Base-by-base conservation (phyloP, 1,140 invertebrate genomes). In the Monomorium pharaonis region DNA sequence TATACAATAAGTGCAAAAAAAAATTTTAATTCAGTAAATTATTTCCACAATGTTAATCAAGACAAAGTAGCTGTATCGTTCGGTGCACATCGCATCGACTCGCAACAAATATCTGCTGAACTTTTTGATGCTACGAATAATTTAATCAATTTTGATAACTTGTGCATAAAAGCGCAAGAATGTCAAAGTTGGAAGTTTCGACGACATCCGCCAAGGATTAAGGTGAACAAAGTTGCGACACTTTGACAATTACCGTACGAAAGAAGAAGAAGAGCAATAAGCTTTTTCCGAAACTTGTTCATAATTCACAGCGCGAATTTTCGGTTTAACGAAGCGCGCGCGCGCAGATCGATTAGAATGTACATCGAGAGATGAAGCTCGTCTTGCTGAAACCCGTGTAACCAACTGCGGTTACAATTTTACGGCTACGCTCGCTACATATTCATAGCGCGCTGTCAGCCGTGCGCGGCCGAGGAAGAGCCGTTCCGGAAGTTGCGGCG, bases 351-450 rank as follows among this genome's bases (percentile, higher is more conserved):
- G 51, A 74, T 83, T 83, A 83, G 78, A 81, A 62, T 42, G 37
- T 30, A 44, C 54, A 24, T 65, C 49, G 62, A 74, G 78, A 72
- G 78, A 72, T 72, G 78, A 83, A 62, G 54, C 51, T 16, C 24
- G 62, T 16, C 49, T 51, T 56, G 78, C 51, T 30, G 12, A n/a
- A n/a, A 44, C 18, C 24, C 27, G 49, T 44, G 51, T 81, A 65
- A 44, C 49, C 78, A 27, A 33, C 14, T 14, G 67, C 51, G 54
- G 78, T 60, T 58, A 83, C 65, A 83, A 83, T 83, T 83, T 83
- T 83, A 83, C 67, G 51, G 78, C 24, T 83, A 83, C 37, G 67
- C 67, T 56, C 78, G 51, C 65, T 58, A 83, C 67, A 83, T 74
- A 83, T 83, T 83, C 78, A 74, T 74, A 83, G 51, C 51, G 51